Base-by-base conservation (phyloP, 2,888 invertebrate genomes). In the Microdon myrmicae region DNA sequence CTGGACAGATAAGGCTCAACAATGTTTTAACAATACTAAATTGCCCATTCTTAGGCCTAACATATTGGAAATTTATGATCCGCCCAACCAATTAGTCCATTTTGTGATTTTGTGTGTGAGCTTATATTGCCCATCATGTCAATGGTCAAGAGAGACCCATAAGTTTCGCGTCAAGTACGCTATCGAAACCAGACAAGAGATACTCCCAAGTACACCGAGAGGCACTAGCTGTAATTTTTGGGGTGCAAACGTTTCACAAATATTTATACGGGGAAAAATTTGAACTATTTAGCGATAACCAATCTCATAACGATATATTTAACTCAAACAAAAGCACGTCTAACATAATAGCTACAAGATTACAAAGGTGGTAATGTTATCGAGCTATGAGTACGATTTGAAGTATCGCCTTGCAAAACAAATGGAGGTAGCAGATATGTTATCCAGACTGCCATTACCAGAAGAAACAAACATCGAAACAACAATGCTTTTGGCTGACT, bases 351-450 rank as follows among this genome's bases (percentile, higher is more conserved):
- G 32, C 16, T 16, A 16, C 32, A 5, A 32, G 32, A 10, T 8
- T 32, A 17, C 32, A 16, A 16, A 14, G 16, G 26, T 22, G 25
- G 34, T 44, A 10, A 17, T 13, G 9, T 16, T 53, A 4, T 53
- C 53, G 7, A 35, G 16, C n/a, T 67, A 54, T 39, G 47, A 55
- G 39, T 59, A 45, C 22, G 32, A 41, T 3, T 48, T 54, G 23
- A 66, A 45, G 31, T 61, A 66, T 43, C 51, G 48, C 23, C 49
- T 37, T 4, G 66, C 44, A 23, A 41, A 39, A 29, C 41, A 51
- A 37, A 51, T 56, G 29, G 34, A 49, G 29, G 43, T 47, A 9
- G 67, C 55, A 8, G 47, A 60, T 34, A 49, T 58, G 6, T 28
- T 66, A 29, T 58, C 58, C 8, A 44, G 60, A 3, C 35, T 55